Conservation (phyloP, 2,797 vertebrate species). For the Enteromius argenteus region DNA sequence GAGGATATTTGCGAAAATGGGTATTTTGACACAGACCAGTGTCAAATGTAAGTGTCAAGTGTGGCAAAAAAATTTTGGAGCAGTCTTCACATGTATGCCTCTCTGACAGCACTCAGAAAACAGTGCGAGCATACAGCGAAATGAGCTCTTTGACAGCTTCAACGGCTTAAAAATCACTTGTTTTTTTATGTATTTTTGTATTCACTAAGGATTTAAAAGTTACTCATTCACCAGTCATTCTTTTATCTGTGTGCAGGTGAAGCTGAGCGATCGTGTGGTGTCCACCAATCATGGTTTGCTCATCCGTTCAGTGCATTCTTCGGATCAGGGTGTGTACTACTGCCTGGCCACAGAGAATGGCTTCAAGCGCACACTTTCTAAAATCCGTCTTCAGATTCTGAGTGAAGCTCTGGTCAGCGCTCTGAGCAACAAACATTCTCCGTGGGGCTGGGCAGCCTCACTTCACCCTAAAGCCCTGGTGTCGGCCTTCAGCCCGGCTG, state of each 20-base stretch:
- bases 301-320: conserved; percentile 88
- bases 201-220: background rate
- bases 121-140: too few species aligned
- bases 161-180: too few species aligned
- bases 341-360: conserved; percentile 94
- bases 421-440: conserved; percentile 88
- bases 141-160: too few species aligned
- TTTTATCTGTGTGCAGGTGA: conserved; percentile 81
- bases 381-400: conserved; percentile 92
- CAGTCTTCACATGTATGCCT: too few species aligned
- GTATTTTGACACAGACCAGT: too few species aligned
- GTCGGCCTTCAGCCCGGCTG: conserved; percentile 87
- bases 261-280: conserved; percentile 90
- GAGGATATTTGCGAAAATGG: background rate
- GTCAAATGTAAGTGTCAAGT: too few species aligned
- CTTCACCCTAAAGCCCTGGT: conserved; percentile 88
- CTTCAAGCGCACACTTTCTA: conserved; percentile 95
- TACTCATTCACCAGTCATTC: background rate
- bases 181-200: background rate
- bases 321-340: conserved; percentile 93
- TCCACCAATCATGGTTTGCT: conserved; percentile 93
- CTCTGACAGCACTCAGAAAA: too few species aligned
- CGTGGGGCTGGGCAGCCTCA: conserved; percentile 87
- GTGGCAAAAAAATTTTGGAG: too few species aligned
- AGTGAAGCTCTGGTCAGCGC: conserved; percentile 85